These are phyloP conservation scores for Corella eumyota DNA, from an alignment of 23 tunicate species.

Conservation along the genomic window DNA sequence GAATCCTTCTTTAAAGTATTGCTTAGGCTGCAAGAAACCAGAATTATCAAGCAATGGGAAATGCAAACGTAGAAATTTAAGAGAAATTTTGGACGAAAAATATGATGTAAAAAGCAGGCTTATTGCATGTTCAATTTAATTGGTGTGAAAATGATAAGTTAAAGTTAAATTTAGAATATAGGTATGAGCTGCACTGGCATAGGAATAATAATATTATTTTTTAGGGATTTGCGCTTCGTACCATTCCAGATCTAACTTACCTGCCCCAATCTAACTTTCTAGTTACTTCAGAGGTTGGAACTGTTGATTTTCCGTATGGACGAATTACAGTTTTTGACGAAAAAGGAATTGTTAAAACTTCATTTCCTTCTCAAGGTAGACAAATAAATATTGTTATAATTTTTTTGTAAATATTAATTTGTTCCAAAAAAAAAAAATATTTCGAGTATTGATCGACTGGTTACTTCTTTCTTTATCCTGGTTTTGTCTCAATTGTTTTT, in stretches of 20 bases:
- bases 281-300: slow-evolving; percentile 62
- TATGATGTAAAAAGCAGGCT: slow-evolving; percentile 14
- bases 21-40: slow-evolving; percentile 38
- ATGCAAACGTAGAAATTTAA: slow-evolving; percentile 8
- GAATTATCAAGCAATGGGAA: too few species aligned
- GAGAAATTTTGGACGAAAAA: slow-evolving; percentile 8
- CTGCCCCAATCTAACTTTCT: slow-evolving; percentile 31
- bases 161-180: too few species aligned
- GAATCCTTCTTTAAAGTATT: slow-evolving; percentile 21
- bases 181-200: too few species aligned
- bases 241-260: slow-evolving; percentile 60
- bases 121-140: too few species aligned
- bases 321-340: slow-evolving; percentile 43
- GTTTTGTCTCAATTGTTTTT: too few species aligned
- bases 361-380: slow-evolving; percentile 59
- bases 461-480: too few species aligned
- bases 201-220: too few species aligned
- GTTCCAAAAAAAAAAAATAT: too few species aligned
- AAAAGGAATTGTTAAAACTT: slow-evolving; percentile 30
- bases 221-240: slow-evolving; percentile 37
- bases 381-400: not conserved
- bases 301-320: slow-evolving; percentile 42
- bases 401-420: not conserved
- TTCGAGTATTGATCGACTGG: too few species aligned
- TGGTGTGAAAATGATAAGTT: too few species aligned